phyloP scores from a whole-genome alignment of 2,113 vertebrate species.

The Cheilinus undulatus region DNA sequence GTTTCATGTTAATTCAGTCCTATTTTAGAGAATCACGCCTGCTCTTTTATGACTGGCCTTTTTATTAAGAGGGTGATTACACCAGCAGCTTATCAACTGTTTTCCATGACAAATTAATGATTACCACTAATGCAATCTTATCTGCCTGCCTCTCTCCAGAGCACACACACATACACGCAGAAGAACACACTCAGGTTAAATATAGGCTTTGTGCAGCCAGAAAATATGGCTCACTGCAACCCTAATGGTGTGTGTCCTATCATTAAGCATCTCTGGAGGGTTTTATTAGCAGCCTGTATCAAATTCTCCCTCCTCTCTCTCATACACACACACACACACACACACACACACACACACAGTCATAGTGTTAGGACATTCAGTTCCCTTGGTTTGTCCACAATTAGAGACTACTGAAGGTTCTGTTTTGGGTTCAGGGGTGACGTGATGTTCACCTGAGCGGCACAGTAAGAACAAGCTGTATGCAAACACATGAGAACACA shows the following conservation, averaged over 20 bases:
- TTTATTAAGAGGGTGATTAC: neutral
- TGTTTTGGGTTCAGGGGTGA: conserved; percentile 23
- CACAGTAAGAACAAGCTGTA: neutral
- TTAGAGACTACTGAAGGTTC: conserved; percentile 30
- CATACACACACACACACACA: neutral
- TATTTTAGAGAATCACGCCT: too few species aligned
- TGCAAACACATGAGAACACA: neutral
- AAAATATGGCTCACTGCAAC: conserved; percentile 5
- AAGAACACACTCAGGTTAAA: conserved; percentile 26
- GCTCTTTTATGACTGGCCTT: neutral
- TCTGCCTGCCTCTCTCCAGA: neutral
- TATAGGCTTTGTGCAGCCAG: conserved; percentile 4
- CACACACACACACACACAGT: neutral
- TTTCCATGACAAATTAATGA: conserved; percentile 27
- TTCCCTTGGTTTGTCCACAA: conserved; percentile 39
- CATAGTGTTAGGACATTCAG: conserved; percentile 38
- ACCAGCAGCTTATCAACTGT: neutral
- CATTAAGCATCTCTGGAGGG: conserved; percentile 12
- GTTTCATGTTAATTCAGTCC: too few species aligned
- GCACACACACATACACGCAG: neutral
- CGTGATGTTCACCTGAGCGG: conserved; percentile 38
- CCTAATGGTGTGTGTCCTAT: neutral
- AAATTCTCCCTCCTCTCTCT: conserved; percentile 11
- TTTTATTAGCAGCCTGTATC: conserved; percentile 37
- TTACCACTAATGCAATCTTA: conserved; percentile 8